phyloP scores from a whole-genome alignment of 2,113 vertebrate genomes.

The Epinephelus lanceolatus region DNA sequence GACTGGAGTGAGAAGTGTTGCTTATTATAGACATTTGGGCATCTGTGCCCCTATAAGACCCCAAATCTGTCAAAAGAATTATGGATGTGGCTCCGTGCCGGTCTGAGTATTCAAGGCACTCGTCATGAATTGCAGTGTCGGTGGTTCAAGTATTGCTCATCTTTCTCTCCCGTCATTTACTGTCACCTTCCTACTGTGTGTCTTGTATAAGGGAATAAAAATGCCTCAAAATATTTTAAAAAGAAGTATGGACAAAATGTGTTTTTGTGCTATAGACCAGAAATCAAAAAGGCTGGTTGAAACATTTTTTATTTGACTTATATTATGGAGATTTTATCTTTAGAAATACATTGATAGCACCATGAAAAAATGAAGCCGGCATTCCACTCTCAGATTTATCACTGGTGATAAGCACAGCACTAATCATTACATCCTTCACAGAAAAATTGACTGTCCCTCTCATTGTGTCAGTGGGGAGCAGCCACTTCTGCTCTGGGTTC shows the following conservation, averaged over 20 bases:
- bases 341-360: constrained; percentile 19
- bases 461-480: not conserved
- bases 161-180: not conserved
- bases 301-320: not conserved
- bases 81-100: not conserved
- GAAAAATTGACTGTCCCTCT: constrained; percentile 12
- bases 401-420: constrained; percentile 8
- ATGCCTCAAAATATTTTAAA: not conserved
- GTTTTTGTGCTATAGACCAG: not conserved
- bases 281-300: not conserved
- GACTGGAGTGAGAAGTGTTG: not conserved
- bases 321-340: not conserved
- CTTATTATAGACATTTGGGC: not conserved
- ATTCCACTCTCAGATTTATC: constrained; percentile 17
- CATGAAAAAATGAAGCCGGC: not conserved
- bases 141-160: not conserved
- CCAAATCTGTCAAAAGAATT: not conserved
- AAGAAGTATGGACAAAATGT: too few relatives aligned
- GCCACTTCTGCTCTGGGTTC: constrained; percentile 21
- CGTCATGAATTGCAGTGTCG: not conserved
- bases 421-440: constrained; percentile 44
- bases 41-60: not conserved
- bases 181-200: not conserved
- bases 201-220: not conserved
- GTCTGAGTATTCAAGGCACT: not conserved